These are phyloP conservation scores for Alviniconcha marisindica DNA, from an alignment of 1,140 invertebrate species.

Conservation along the genomic window DNA sequence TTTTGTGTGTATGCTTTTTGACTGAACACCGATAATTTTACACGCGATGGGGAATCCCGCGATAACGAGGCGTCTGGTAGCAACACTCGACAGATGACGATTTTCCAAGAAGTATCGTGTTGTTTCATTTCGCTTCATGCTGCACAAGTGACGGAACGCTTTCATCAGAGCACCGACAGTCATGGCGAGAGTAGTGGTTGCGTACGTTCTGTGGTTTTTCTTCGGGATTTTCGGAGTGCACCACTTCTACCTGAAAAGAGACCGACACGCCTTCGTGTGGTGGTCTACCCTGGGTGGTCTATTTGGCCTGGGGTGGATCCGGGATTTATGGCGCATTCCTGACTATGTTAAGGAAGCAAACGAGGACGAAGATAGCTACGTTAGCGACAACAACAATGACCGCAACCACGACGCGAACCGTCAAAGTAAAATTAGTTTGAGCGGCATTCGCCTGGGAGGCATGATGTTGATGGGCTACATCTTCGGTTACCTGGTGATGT, in stretches of 20 bases:
- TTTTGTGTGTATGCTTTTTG: too few species aligned
- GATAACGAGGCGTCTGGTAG: slow-evolving; percentile 5
- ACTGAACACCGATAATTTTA: too few species aligned
- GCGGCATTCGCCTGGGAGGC: slow-evolving; percentile 85
- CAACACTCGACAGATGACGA: not conserved
- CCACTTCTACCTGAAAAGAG: slow-evolving; percentile 92
- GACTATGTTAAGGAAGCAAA: slow-evolving; percentile 93
- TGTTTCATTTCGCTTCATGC: not conserved
- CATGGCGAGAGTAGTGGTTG: slow-evolving; percentile 80
- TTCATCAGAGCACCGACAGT: not conserved
- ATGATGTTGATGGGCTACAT: slow-evolving; percentile 87
- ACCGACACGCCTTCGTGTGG: slow-evolving; percentile 94
- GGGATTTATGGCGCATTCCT: slow-evolving; percentile 90
- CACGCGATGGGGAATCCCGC: too few species aligned
- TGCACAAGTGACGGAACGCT: slow-evolving; percentile 42
- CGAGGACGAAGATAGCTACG: slow-evolving; percentile 83
- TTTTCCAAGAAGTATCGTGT: not conserved
- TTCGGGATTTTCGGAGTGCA: slow-evolving; percentile 92
- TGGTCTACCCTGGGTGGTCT: slow-evolving; percentile 91
- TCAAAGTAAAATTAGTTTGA: slow-evolving; percentile 61
- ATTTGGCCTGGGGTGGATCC: slow-evolving; percentile 89
- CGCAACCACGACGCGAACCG: not conserved
- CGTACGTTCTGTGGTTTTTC: slow-evolving; percentile 91
- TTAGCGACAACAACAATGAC: slow-evolving; percentile 81
- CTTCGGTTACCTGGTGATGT: slow-evolving; percentile 85